Evolutionary conservation across 2,888 invertebrate genomes (phyloP), one percentile per base, ranked within the genome.

Genomic region (Aricia artaxerxes): DNA sequence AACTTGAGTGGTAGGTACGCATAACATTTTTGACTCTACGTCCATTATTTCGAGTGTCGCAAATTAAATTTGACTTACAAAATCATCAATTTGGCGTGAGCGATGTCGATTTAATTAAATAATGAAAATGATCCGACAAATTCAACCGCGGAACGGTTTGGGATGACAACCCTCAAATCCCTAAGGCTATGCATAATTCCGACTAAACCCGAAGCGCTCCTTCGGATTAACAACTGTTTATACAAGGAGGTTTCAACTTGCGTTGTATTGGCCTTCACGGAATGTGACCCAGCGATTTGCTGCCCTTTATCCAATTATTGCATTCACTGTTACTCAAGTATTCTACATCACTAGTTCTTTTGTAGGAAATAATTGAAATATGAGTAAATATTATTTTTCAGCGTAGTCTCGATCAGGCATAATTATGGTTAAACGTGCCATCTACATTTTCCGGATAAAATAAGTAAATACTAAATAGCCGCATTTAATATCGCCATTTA

Each of bases 161-260:
- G 89, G 89, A 91, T 90, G 92, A 92, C 91, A 92, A 89, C 88
- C 89, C 87, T 88, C 88, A 91, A 92, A 93, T 92, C 93, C 90
- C 88, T 81, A 79, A 86, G 90, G 91, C 90, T 91, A 89, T 91
- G 92, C 91, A 92, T 93, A 93, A 93, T 92, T 90, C 90, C 90
- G 85, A 87, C 89, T 88, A 86, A 87, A 90, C 91, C 91, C 92
- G 91, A 90, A 91, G 88, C 90, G 90, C 88, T 90, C 85, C 85
- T 83, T 84, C 82, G 91, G 92, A 91, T 93, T 93, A 92, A 85
- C 87, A 84, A 85, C 88, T 91, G 90, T 90, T 91, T 91, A 90
- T 87, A 89, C 89, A 89, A 86, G 87, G 85, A 88, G 88, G 88
- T 89, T 90, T 87, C 86, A 86, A 90, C 88, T 90, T 86, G 83